Percentiles rank a stretch among this genome's conserved stretches.
These are phyloP conservation scores for Pholis gunnellus DNA, from an alignment of 2,113 vertebrate genomes.

Conservation along the genomic window DNA sequence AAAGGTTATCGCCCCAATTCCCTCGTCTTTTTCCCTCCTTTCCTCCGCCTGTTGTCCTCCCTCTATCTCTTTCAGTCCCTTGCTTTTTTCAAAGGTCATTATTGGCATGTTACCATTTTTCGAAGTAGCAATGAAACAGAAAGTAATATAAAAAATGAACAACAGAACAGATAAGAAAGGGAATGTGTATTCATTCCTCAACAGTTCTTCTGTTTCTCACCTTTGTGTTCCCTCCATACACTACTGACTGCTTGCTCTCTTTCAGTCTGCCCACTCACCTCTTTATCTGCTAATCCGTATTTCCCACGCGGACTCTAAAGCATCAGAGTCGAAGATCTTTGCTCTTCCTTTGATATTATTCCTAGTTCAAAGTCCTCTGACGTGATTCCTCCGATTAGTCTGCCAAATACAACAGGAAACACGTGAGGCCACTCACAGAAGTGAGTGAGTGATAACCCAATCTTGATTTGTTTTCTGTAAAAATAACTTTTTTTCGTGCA, in stretches of 20 bases:
- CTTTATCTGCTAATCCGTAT: slow-evolving; percentile 15
- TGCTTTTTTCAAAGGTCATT: not conserved
- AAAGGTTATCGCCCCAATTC: slow-evolving; percentile 1
- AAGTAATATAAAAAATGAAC: not conserved
- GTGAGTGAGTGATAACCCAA: not conserved
- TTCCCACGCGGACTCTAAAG: slow-evolving; percentile 5
- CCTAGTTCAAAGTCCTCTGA: not conserved
- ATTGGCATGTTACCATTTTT: not conserved
- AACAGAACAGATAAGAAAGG: not conserved
- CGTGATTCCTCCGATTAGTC: not conserved
- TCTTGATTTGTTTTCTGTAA: not conserved
- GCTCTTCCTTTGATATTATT: not conserved
- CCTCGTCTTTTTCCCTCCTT: not conserved
- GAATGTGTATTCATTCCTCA: not conserved
- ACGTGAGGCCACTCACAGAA: too few species aligned
- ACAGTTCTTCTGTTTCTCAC: not conserved
- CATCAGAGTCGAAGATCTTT: not conserved
- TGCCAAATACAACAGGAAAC: not conserved
- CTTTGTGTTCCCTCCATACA: not conserved
- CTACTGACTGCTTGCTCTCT: not conserved
- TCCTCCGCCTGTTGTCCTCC: not conserved
- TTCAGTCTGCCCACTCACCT: slow-evolving; percentile 7
- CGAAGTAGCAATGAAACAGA: not conserved
- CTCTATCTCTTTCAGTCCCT: not conserved
- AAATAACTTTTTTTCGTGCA: not conserved